These are phyloP conservation scores for Tipula confusa DNA, from an alignment of 2,888 invertebrate species.

Conservation along the genomic window DNA sequence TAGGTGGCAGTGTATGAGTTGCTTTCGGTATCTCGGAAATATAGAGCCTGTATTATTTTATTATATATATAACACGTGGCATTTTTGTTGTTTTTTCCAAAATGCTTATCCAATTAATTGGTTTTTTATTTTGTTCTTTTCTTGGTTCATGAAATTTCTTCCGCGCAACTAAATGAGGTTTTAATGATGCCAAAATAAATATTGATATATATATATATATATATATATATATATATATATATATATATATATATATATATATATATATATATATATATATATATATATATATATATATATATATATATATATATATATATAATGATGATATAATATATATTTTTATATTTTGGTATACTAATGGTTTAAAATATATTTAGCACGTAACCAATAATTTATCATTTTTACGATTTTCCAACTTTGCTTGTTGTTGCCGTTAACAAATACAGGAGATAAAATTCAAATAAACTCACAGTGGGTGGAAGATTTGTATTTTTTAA, in stretches of 20 bases:
- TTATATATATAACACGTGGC: background rate
- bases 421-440: background rate
- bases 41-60: background rate
- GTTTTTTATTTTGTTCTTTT: background rate
- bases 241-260: background rate
- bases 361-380: constrained; percentile 1
- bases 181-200: constrained; percentile 20
- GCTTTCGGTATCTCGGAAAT: background rate
- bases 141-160: background rate
- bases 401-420: constrained; percentile 5
- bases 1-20: background rate
- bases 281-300: background rate
- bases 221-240: background rate
- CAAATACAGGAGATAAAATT: no score
- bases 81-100: background rate
- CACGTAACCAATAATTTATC: constrained; percentile 16
- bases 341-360: background rate
- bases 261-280: constrained; percentile 7
- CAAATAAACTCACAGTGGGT: no score
- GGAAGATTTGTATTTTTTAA: no score
- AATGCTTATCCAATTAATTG: constrained; percentile 7
- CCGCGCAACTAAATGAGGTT: background rate
- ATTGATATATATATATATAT: background rate
- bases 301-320: background rate
- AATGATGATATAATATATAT: background rate